These are phyloP conservation scores for Gracilinanus agilis DNA, from an alignment of 2,113 vertebrate species.

Conservation along the genomic window DNA sequence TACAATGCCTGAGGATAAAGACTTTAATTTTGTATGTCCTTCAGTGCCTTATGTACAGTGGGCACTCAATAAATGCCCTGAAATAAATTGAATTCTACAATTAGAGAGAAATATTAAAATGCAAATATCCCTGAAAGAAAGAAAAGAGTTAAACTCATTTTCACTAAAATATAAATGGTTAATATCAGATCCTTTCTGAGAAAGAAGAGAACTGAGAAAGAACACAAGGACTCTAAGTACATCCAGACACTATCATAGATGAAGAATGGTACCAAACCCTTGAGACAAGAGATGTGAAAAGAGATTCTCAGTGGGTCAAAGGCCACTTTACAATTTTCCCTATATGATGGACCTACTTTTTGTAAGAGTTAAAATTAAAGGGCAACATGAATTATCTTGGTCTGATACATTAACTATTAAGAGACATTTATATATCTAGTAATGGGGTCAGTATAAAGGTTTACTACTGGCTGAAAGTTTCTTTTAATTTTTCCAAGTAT, in stretches of 20 bases:
- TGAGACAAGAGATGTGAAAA: not conserved
- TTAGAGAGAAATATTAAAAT: not conserved
- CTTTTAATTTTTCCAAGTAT: not conserved
- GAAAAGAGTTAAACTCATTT: not conserved
- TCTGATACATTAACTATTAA: conserved; percentile 11
- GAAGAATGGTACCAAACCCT: not conserved
- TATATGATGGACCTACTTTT: not conserved
- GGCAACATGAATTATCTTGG: conserved; percentile 7
- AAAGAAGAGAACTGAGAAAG: not conserved
- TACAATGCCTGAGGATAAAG: not conserved
- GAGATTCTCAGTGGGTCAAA: not conserved
- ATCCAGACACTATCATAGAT: not conserved
- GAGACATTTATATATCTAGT: not conserved
- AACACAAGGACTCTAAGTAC: not conserved
- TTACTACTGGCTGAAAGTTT: not conserved
- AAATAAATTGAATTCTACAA: not conserved
- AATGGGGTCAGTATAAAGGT: not conserved
- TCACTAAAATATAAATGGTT: not conserved
- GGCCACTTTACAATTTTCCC: conserved; percentile 10
- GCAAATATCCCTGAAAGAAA: not conserved
- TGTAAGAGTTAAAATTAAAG: conserved; percentile 16
- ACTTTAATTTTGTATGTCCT: not conserved
- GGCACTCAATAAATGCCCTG: not conserved
- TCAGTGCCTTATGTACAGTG: not conserved
- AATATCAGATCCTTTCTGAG: not conserved